phyloP scores from a whole-genome alignment of 2,113 vertebrate species.

The Phyllopteryx taeniolatus region DNA sequence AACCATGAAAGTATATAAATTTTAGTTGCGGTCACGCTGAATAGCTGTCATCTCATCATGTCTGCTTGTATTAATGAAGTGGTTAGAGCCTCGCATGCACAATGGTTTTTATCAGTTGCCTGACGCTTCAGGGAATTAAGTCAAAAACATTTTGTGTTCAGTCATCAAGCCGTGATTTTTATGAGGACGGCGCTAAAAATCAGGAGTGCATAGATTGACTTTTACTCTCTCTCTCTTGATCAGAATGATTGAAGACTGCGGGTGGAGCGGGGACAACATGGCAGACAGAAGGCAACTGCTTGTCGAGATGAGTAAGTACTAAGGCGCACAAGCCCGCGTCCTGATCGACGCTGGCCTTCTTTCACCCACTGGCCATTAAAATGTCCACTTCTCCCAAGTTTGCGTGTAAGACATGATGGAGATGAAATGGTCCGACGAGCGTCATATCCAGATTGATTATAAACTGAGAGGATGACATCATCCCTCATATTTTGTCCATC shows the following conservation, averaged over 20 bases:
- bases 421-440: slow-evolving; percentile 19
- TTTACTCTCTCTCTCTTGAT: slow-evolving; percentile 61
- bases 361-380: slow-evolving; percentile 32
- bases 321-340: slow-evolving; percentile 7
- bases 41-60: slow-evolving; percentile 2
- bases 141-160: slow-evolving; percentile 2
- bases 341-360: slow-evolving; percentile 27
- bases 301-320: slow-evolving; percentile 98
- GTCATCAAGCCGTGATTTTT: slow-evolving; percentile 5
- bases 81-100: background rate
- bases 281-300: slow-evolving; percentile 99
- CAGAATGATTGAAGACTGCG: slow-evolving; percentile 97
- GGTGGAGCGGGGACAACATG: slow-evolving; percentile 89
- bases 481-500: background rate
- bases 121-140: slow-evolving; percentile 3
- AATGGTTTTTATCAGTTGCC: slow-evolving; percentile 6
- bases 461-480: slow-evolving; percentile 12
- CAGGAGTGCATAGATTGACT: slow-evolving; percentile 6
- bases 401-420: slow-evolving; percentile 31
- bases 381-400: slow-evolving; percentile 23
- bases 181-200: slow-evolving; percentile 13
- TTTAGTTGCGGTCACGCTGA: background rate
- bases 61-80: background rate
- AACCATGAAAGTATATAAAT: background rate
- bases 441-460: slow-evolving; percentile 13